Conservation (phyloP, 2,113 vertebrate species). For the Rhinichthys klamathensis region DNA sequence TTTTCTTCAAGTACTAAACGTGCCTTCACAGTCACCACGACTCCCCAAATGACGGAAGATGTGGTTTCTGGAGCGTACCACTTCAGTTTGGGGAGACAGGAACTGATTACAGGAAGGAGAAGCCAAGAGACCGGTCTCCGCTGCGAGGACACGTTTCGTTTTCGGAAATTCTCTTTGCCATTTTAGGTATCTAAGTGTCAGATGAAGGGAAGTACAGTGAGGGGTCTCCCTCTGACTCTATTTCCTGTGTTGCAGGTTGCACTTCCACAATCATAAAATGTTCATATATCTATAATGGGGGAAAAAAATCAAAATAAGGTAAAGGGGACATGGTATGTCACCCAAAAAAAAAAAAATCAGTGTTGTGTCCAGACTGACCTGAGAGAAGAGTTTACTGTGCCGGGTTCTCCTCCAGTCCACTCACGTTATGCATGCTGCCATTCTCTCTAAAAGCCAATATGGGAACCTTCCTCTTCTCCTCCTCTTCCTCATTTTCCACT, state of each 20-base stretch:
- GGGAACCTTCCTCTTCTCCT: slow-evolving; percentile 78
- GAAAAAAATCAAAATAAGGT: background rate
- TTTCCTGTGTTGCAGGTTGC: slow-evolving; percentile 64
- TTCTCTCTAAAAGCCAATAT: slow-evolving; percentile 90
- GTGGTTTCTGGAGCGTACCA: slow-evolving; percentile 67
- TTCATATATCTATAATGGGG: slow-evolving; percentile 83
- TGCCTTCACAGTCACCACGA: slow-evolving; percentile 76
- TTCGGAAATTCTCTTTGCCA: slow-evolving; percentile 39
- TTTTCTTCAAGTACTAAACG: slow-evolving; percentile 87
- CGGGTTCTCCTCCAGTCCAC: slow-evolving; percentile 84
- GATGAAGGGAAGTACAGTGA: slow-evolving; percentile 30
- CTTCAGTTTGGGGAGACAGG: slow-evolving; percentile 73
- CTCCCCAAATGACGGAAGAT: slow-evolving; percentile 32
- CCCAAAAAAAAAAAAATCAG: background rate
- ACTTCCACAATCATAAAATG: slow-evolving; percentile 46
- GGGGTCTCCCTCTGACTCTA: slow-evolving; percentile 34
- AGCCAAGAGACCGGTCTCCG: slow-evolving; percentile 10
- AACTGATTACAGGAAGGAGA: slow-evolving; percentile 64
- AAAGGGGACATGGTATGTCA: background rate
- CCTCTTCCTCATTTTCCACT: slow-evolving; percentile 75
- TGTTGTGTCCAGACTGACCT: slow-evolving; percentile 81
- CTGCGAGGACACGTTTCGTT: background rate
- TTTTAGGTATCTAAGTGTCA: slow-evolving; percentile 34
- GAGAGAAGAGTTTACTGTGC: slow-evolving; percentile 72
- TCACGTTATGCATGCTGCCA: slow-evolving; percentile 81